Evolutionary conservation across 2,888 invertebrate species (phyloP).

Genomic region (Ecliptopera silaceata): DNA sequence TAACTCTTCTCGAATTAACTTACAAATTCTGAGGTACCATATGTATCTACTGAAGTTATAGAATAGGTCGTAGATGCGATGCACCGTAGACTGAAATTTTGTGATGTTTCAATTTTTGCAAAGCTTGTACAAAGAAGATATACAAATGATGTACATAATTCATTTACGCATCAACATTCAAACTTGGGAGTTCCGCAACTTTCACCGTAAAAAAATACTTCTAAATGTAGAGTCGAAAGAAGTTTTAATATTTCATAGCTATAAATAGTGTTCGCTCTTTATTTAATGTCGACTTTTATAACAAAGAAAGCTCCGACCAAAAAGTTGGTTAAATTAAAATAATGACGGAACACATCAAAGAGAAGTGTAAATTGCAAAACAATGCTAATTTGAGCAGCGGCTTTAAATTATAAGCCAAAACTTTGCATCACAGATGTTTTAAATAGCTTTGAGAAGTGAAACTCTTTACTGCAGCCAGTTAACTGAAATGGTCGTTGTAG

Average conservation of each 20-base stretch:
- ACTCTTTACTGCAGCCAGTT: slow-evolving; percentile 38
- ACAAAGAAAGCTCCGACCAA: background rate
- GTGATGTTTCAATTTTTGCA: background rate
- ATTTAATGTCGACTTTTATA: background rate
- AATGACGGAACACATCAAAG: slow-evolving; percentile 19
- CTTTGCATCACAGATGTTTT: slow-evolving; percentile 32
- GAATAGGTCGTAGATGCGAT: background rate
- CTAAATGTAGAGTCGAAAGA: no score
- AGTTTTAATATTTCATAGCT: no score
- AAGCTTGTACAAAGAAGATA: background rate
- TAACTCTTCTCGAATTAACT: background rate
- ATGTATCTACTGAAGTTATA: background rate
- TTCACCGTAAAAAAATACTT: no score
- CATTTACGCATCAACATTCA: no score
- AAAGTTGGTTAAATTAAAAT: slow-evolving; percentile 8
- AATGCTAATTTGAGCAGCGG: slow-evolving; percentile 27
- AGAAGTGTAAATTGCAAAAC: slow-evolving; percentile 22
- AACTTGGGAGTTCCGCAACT: no score
- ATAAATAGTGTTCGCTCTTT: background rate
- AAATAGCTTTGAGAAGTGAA: slow-evolving; percentile 40
- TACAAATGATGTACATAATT: no score
- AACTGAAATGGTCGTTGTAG: slow-evolving; percentile 29
- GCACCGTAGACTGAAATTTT: background rate
- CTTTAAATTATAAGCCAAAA: slow-evolving; percentile 20
- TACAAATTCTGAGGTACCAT: background rate